Evolutionary conservation across 2,113 vertebrate genomes (phyloP), one percentile per base, ranked within the genome.

Genomic region (Phycodurus eques): DNA sequence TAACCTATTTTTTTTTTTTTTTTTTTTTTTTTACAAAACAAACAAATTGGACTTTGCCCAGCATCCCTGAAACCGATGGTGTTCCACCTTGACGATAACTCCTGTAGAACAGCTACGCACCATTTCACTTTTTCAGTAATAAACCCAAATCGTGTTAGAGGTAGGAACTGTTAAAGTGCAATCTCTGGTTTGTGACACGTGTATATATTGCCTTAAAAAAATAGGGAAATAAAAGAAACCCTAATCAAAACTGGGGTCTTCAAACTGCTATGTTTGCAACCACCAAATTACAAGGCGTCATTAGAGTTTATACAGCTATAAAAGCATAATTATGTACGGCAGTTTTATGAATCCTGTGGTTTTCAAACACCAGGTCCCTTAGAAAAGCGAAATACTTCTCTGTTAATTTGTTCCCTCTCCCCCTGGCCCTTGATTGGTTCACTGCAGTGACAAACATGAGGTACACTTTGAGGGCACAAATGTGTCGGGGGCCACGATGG

Each of bases 251-350:
- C 78, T 80, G 87, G 92, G 92, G 89, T 92, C 85, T 83, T 90
- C 87, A 94, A 93, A 85, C 88, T 89, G 82, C 86, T 92, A 93
- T 82, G 83, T 75, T 88, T 76, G 90, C 86, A 89, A 92, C 93
- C 90, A 91, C 93, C 81, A 95, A 95, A 96, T 94, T 94, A 93
- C 89, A 94, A 93, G 86, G 89, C 90, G 94, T 92, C 88, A 88
- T 93, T 93, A 92, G 88, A 78, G 85, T 94, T 93, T 94, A 91
- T 92, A 90, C 91, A 93, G 93, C 88, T 92, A 81, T 89, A 93
- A 90, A 89, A 86, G 81, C 90, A 88, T 93, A 94, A 94, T 90
- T 93, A 85, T 78, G 92, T 85, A 88, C 92, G 89, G 87, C 87
- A 93, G 93, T 82, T 88, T 93, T 89, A 90, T 90, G 92, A 92